Percentiles rank a stretch among this genome's conserved stretches.
phyloP scores from a whole-genome alignment of 2,888 invertebrate species.

The Chrysopilus asiliformis region DNA sequence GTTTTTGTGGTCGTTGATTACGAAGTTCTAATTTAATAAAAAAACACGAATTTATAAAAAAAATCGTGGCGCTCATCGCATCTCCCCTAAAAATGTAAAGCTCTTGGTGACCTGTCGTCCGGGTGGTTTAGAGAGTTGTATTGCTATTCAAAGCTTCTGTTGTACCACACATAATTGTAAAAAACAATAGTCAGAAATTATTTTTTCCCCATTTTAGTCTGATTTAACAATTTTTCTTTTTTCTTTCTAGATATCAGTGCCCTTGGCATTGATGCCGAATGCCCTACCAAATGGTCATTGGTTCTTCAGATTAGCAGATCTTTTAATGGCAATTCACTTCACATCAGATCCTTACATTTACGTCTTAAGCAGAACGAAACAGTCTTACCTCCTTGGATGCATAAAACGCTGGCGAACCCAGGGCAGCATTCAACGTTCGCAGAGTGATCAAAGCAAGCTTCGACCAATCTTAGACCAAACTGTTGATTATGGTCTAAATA shows the following conservation, averaged over 20 bases:
- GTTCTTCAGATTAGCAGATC: conserved; percentile 48
- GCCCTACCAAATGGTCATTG: conserved; percentile 24
- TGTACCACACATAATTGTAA: no score
- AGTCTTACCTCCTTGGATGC: conserved; percentile 29
- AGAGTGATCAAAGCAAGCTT: conserved; percentile 32
- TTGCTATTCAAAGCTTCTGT: no score
- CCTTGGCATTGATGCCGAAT: conserved; percentile 37
- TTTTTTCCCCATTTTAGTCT: no score
- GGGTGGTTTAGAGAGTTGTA: no score
- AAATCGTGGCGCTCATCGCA: no score
- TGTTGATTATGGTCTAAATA: conserved; percentile 27
- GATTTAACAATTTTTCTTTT: no score
- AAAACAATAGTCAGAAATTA: no score
- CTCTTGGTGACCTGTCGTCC: no score
- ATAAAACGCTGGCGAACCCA: conserved; percentile 26
- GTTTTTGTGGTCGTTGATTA: no score
- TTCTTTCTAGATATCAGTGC: conserved; percentile 46
- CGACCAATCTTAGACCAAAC: conserved; percentile 31
- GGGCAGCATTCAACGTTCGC: conserved; percentile 27
- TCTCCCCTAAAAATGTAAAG: no score
- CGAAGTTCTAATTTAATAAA: no score
- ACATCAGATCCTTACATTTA: conserved; percentile 73
- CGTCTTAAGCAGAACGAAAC: conserved; percentile 52
- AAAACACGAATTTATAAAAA: no score
- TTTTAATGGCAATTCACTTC: conserved; percentile 68